A percentile compares a stretch with the other conserved stretches of the same genome.
Evolutionary conservation across 2,888 invertebrate species (phyloP).

Genomic region (Melanchra persicariae): DNA sequence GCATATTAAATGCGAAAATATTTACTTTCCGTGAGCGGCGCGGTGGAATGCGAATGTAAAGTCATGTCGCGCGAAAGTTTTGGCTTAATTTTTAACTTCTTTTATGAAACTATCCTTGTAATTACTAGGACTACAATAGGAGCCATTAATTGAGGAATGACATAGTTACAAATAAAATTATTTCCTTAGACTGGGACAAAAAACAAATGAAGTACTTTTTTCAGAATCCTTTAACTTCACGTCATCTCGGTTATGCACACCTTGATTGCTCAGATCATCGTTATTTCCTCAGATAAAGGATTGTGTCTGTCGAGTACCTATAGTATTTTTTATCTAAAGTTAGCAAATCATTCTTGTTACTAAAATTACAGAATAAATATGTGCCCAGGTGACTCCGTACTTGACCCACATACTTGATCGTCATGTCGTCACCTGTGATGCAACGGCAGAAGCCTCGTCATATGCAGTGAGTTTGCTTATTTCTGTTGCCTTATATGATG

Average conservation of each 20-base stretch:
- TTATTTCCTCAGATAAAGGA: constrained; percentile 39
- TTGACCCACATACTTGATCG: constrained; percentile 33
- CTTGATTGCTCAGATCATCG: constrained; percentile 36
- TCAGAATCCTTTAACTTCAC: not conserved
- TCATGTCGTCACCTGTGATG: constrained; percentile 28
- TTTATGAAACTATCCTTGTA: too few species aligned
- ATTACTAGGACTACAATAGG: too few species aligned
- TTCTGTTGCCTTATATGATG: not conserved
- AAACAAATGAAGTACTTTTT: not conserved
- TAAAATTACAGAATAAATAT: constrained; percentile 47
- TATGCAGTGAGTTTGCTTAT: constrained; percentile 1
- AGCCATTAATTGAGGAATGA: too few species aligned
- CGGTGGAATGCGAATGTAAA: too few species aligned
- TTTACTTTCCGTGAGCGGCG: too few species aligned
- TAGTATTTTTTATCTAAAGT: constrained; percentile 34
- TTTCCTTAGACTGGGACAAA: not conserved
- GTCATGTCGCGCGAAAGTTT: too few species aligned
- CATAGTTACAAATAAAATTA: not conserved
- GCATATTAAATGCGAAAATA: too few species aligned
- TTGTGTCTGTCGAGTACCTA: constrained; percentile 10
- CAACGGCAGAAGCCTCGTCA: not conserved
- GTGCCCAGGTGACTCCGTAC: constrained; percentile 34
- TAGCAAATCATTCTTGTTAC: constrained; percentile 32
- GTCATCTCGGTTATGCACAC: constrained; percentile 17
- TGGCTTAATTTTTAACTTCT: too few species aligned